These are phyloP conservation scores for Phortica magna DNA, from an alignment of 2,888 invertebrate genomes.

Conservation along the genomic window DNA sequence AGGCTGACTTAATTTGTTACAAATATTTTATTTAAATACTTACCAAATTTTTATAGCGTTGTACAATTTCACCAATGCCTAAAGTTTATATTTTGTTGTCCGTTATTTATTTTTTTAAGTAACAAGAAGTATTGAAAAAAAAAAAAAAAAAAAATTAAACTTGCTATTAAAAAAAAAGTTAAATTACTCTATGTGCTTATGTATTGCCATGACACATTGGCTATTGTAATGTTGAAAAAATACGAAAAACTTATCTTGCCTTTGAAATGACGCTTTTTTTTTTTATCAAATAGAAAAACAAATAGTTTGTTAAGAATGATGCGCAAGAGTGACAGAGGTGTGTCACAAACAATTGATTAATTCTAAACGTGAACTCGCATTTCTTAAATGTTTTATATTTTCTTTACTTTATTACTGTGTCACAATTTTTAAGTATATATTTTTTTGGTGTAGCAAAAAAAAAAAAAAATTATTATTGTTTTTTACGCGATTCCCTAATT, in stretches of 20 bases:
- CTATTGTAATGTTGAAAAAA: too few species aligned
- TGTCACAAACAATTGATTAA: too few species aligned
- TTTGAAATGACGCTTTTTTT: too few species aligned
- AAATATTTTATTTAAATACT: neutral
- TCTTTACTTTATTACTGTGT: neutral
- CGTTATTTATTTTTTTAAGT: neutral
- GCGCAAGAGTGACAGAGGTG: too few species aligned
- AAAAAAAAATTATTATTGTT: neutral
- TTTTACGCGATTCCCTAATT: neutral
- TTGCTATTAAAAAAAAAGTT: too few species aligned
- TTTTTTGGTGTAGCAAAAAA: neutral
- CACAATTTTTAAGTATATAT: neutral
- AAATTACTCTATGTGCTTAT: neutral
- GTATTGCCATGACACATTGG: too few species aligned
- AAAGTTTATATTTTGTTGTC: neutral
- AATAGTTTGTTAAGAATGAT: too few species aligned
- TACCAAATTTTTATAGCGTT: neutral
- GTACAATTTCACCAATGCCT: neutral
- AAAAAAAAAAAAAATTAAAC: too few species aligned
- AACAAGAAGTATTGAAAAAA: neutral
- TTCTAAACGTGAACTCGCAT: neutral
- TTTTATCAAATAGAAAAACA: too few species aligned
- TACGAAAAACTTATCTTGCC: too few species aligned
- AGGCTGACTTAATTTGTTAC: conserved; percentile 3
- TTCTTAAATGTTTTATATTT: neutral